phyloP scores from a whole-genome alignment of 2,113 vertebrate genomes.

The Microcebus lehilahytsara region DNA sequence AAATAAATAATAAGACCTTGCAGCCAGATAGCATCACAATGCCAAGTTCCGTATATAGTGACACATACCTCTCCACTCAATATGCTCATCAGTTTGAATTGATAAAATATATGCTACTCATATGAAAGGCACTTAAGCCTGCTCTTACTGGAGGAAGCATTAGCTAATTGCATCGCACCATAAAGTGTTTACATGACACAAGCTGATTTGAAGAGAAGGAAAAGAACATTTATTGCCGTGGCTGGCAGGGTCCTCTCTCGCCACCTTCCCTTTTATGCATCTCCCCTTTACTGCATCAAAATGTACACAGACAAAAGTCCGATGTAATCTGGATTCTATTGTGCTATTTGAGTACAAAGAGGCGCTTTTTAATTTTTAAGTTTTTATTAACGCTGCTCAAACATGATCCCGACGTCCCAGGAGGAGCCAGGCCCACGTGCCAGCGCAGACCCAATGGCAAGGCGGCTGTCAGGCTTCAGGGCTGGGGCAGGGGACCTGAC shows the following conservation, averaged over 20 bases:
- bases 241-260: not conserved
- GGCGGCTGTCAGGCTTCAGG: not conserved
- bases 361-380: not conserved
- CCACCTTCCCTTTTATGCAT: not conserved
- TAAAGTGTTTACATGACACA: not conserved
- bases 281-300: not conserved
- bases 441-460: not conserved
- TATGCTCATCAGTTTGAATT: not conserved
- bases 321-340: not conserved
- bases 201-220: not conserved
- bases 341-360: not conserved
- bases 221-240: not conserved
- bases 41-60: slow-evolving; percentile 41
- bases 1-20: slow-evolving; percentile 43
- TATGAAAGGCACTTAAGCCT: not conserved
- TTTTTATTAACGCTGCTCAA: not conserved
- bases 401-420: not conserved
- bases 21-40: not conserved
- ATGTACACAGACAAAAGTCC: not conserved
- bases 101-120: not conserved
- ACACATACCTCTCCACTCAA: not conserved
- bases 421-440: not conserved
- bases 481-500: not conserved
- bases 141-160: slow-evolving; percentile 21
- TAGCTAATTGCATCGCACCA: not conserved